phyloP scores from a whole-genome alignment of 2,888 invertebrate species.

The Epicampocera succincta region DNA sequence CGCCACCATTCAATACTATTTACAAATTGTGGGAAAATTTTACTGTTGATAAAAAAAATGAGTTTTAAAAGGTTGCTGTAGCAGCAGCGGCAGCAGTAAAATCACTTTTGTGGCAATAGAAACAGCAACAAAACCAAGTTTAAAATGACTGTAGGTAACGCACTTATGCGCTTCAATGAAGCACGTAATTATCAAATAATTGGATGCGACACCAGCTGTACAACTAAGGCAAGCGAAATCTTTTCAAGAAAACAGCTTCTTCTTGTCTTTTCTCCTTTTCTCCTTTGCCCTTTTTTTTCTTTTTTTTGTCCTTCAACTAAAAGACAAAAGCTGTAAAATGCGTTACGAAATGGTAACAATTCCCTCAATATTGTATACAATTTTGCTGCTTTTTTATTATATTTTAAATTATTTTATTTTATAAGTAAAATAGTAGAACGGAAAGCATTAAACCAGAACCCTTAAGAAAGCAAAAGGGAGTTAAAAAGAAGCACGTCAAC shows the following conservation, averaged over 20 bases:
- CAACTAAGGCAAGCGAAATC: slow-evolving; percentile 53
- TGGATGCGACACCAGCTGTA: slow-evolving; percentile 73
- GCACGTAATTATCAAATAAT: slow-evolving; percentile 74
- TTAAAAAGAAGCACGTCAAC: slow-evolving; percentile 49
- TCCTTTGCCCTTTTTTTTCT: too few species aligned
- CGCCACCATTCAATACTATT: not conserved
- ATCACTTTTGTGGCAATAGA: slow-evolving; percentile 13
- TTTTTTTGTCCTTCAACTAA: not conserved
- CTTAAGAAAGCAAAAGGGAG: not conserved
- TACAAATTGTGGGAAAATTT: not conserved
- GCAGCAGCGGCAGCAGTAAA: not conserved
- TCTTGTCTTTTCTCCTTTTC: too few species aligned
- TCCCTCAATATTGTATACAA: slow-evolving; percentile 12
- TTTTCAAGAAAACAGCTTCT: slow-evolving; percentile 1
- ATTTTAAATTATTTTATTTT: not conserved
- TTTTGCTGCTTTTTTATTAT: too few species aligned
- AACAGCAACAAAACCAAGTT: slow-evolving; percentile 20
- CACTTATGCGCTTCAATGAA: slow-evolving; percentile 72
- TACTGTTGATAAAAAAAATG: not conserved
- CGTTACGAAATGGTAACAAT: slow-evolving; percentile 35
- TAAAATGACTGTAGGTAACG: slow-evolving; percentile 48
- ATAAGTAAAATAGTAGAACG: not conserved
- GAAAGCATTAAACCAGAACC: not conserved
- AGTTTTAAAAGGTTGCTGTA: slow-evolving; percentile 22
- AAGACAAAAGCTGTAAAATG: slow-evolving; percentile 37